phyloP scores from a whole-genome alignment of 1,140 invertebrate genomes.

The Drosophila cardini region DNA sequence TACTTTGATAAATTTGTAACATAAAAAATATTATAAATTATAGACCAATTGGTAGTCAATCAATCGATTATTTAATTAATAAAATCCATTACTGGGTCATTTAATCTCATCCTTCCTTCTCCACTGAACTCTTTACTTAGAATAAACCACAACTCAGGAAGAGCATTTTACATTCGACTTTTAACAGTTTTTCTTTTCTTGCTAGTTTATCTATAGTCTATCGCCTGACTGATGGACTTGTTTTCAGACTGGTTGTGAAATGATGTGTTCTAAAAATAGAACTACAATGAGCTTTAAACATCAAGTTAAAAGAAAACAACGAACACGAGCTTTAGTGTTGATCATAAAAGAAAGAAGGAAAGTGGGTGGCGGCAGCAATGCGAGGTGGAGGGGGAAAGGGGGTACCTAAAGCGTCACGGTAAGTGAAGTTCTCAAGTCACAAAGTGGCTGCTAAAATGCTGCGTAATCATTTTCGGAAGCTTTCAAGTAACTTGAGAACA shows the following conservation, averaged over 20 bases:
- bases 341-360: constrained; percentile 36
- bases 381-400: neutral
- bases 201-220: constrained; percentile 25
- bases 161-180: neutral
- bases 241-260: constrained; percentile 23
- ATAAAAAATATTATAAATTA: too few species aligned
- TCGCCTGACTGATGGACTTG: constrained; percentile 1
- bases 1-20: neutral
- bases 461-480: constrained; percentile 80
- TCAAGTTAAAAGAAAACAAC: constrained; percentile 19
- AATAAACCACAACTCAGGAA: neutral
- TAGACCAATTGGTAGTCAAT: too few species aligned
- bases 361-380: neutral
- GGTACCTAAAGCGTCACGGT: neutral
- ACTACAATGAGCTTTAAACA: constrained; percentile 20
- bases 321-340: constrained; percentile 12
- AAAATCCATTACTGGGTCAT: too few species aligned
- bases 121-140: neutral
- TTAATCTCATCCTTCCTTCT: neutral
- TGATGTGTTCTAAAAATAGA: constrained; percentile 41
- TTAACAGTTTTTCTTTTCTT: constrained; percentile 26
- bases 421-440: constrained; percentile 45
- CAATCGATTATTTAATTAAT: too few species aligned
- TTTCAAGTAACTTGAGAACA: constrained; percentile 47
- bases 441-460: constrained; percentile 64